Base-by-base conservation (phyloP, 1,140 invertebrate genomes). In the Caenorhabditis inopinata region DNA sequence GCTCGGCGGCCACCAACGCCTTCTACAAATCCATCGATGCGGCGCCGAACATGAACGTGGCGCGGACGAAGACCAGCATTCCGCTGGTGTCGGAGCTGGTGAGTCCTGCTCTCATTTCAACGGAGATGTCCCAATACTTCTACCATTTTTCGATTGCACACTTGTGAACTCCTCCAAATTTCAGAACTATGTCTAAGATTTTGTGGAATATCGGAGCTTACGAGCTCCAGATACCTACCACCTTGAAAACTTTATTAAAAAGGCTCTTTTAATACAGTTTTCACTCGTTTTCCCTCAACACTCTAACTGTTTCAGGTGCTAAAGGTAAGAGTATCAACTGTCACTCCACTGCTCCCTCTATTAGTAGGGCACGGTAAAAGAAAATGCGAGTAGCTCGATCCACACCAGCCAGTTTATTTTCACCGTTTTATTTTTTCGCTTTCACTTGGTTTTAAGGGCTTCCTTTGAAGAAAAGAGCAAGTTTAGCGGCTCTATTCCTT, bases 11-110 rank as follows among this genome's bases (percentile, higher is more conserved):
- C n/a, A n/a, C n/a, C 90, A 98, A 97, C 91, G 95, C 96, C 12
- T 99, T 99, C 91, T 99, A 98, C 92, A 98, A 94, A 89, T 96
- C 95, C 90, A 99, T 99, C 90, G 96, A 99, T 92, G 97, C 96
- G 88, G 98, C 97, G 95, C 96, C 97, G 38, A 96, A 98, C 89
- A 97, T 99, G 90, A 92, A 96, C 89, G 95, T 95, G 79, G 92
- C 93, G 87, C 87, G 42, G n/a, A 88, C 83, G 11, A 92, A 96
- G 88, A 98, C 98, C 91, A 97, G 96, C 25, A 97, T 98, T 87
- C 95, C 96, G 78, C 92, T 98, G 86, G 96, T 99, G 85, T 98
- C 96, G 79, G 97, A 99, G 91, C 92, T 99, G 93, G 97, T 99
- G 93, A 93, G 94, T 93, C 89, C 12, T 29, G n/a, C n/a, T n/a